Evolutionary conservation across 2,888 invertebrate species (phyloP).

Genomic region (Camptogramma bilineatum): DNA sequence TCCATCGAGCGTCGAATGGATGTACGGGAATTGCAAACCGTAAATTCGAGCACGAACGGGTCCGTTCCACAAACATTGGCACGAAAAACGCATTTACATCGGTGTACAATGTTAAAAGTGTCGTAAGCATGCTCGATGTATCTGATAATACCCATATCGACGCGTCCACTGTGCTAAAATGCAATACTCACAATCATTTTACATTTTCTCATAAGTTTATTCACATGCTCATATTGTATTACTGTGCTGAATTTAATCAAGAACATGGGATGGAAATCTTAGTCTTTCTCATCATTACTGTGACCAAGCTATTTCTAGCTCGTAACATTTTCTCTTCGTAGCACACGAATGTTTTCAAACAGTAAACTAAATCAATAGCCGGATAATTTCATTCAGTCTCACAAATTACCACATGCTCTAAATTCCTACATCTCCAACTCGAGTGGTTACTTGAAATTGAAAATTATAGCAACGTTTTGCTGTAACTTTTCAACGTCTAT

Average conservation of each 20-base stretch:
- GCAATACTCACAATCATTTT: background rate
- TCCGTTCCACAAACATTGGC: slow-evolving; percentile 35
- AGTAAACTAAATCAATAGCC: slow-evolving; percentile 11
- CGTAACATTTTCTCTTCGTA: background rate
- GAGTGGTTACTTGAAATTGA: slow-evolving; percentile 5
- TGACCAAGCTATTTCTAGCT: background rate
- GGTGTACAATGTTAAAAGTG: slow-evolving; percentile 30
- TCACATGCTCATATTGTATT: background rate
- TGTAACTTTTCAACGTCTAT: slow-evolving; percentile 7
- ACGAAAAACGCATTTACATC: slow-evolving; percentile 38
- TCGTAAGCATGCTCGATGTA: slow-evolving; percentile 26
- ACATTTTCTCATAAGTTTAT: slow-evolving; percentile 1
- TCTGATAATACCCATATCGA: slow-evolving; percentile 23
- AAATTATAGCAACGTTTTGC: slow-evolving; percentile 2
- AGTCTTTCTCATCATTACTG: slow-evolving; percentile 9
- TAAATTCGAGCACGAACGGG: slow-evolving; percentile 24
- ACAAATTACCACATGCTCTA: slow-evolving; percentile 14
- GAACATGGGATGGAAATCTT: slow-evolving; percentile 1
- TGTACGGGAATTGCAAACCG: slow-evolving; percentile 11
- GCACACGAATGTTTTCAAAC: slow-evolving; percentile 16
- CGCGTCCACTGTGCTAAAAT: background rate
- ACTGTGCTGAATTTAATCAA: background rate
- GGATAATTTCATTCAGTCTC: slow-evolving; percentile 9
- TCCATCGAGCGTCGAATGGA: slow-evolving; percentile 10
- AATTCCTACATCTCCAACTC: slow-evolving; percentile 4